Evolutionary conservation across 2,888 invertebrate species (phyloP).

Genomic region (Osmoderma eremita): DNA sequence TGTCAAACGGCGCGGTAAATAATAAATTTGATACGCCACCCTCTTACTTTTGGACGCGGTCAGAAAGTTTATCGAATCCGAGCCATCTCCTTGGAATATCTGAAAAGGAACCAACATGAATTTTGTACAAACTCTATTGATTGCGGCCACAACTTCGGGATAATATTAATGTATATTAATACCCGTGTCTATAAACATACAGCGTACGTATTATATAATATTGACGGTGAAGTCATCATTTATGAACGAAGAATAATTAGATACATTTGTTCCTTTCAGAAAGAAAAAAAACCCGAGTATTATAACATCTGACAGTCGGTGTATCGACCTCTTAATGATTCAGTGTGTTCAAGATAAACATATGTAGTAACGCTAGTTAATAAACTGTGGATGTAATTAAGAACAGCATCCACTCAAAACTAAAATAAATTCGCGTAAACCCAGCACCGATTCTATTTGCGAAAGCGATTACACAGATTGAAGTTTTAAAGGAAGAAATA

Average conservation of each 20-base stretch:
- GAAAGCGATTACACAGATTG: neutral
- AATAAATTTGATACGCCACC: conserved; percentile 12
- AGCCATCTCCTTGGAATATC: neutral
- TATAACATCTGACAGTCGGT: too few relatives aligned
- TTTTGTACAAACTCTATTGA: neutral
- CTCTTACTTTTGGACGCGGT: conserved; percentile 4
- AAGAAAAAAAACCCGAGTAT: neutral
- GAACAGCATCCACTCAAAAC: neutral
- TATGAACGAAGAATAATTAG: neutral
- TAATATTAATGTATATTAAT: neutral
- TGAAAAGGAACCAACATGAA: conserved; percentile 1
- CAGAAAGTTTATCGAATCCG: conserved; percentile 11
- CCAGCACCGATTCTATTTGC: neutral
- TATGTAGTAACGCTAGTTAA: neutral
- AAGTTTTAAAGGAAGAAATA: conserved; percentile 6
- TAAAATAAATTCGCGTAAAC: neutral
- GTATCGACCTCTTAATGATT: too few relatives aligned
- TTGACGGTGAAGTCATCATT: neutral
- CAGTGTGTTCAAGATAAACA: too few relatives aligned
- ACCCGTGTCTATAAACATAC: neutral
- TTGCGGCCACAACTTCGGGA: too few relatives aligned
- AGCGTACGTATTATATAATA: too few relatives aligned
- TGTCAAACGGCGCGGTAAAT: conserved; percentile 9
- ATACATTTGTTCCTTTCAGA: neutral
- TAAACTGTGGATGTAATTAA: neutral